phyloP scores from a whole-genome alignment of 2,888 invertebrate genomes.

The Congeria kusceri region DNA sequence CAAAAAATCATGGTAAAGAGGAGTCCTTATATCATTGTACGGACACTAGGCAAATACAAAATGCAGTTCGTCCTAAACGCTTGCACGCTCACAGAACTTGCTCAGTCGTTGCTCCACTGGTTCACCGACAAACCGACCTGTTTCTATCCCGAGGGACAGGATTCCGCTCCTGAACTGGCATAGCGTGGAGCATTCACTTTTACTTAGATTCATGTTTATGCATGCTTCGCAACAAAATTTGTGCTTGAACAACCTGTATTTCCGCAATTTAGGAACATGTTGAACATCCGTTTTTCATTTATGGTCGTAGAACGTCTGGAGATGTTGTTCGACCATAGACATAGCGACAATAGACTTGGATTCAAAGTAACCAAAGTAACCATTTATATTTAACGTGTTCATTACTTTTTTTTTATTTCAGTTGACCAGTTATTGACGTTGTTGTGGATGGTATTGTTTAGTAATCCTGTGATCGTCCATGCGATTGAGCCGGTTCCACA shows the following conservation, averaged over 20 bases:
- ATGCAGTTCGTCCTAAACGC: background rate
- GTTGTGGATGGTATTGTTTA: background rate
- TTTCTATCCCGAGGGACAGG: conserved; percentile 15
- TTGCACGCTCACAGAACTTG: background rate
- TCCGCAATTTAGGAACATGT: background rate
- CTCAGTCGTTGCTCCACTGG: background rate
- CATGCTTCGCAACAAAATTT: background rate
- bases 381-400: background rate
- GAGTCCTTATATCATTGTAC: background rate
- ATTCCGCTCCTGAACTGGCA: conserved; percentile 7
- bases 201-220: background rate
- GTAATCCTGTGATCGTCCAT: conserved; percentile 20
- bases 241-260: background rate
- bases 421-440: background rate
- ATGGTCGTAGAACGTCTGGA: background rate
- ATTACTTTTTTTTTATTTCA: background rate
- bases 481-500: conserved; percentile 10
- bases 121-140: background rate
- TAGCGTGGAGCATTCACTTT: conserved; percentile 8
- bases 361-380: conserved; percentile 1
- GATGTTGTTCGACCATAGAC: background rate
- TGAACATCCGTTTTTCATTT: background rate
- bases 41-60: background rate
- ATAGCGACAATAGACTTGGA: background rate
- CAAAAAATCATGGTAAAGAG: background rate